Evolutionary conservation across 1,140 invertebrate genomes (phyloP), one percentile per base, ranked within the genome.

Genomic region (Psilanteris sp.): DNA sequence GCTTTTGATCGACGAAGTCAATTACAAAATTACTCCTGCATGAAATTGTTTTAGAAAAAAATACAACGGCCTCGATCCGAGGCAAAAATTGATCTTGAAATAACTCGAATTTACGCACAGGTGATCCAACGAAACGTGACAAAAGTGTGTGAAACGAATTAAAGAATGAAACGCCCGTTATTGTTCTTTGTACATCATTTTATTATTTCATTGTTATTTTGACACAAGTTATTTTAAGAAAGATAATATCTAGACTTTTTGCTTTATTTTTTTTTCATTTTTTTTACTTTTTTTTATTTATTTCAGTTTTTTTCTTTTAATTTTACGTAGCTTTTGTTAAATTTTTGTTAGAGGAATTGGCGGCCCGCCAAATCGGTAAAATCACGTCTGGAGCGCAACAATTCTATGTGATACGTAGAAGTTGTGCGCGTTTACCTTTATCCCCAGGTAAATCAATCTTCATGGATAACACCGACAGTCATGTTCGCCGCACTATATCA

Each of bases 221-320:
- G 84, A 87, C 86, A 87, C 86, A 84, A 84, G 84, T 87, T 46
- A 84, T 80, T 86, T 88, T 87, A 87, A 82, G 85, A 87, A 88
- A 88, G 85, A 87, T 87, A 87, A 87, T 85, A 83, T 86, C 81
- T 86, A 87, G 78, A 74, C 80, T 87, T 79, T 75, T 75, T 59
- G 20, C 31, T 36, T 71, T 57, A 48, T 43, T 72, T 74, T 41
- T 73, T 46, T 73, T n/a, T n/a, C n/a, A 74, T 79, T 87, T 79
- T 75, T 75, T 59, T 13, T 24, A 29, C 62, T 57, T 54, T 43
- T 72, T 74, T 41, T 73, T 46, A 71, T n/a, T n/a, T n/a, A n/a
- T n/a, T n/a, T n/a, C n/a, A n/a, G n/a, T n/a, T 14, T 75, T 4
- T 52, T 36, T 61, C 37, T 57, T 76, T 81, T 46, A 24, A 62